phyloP scores from a whole-genome alignment of 2,113 vertebrate species.

The Channa maculata region DNA sequence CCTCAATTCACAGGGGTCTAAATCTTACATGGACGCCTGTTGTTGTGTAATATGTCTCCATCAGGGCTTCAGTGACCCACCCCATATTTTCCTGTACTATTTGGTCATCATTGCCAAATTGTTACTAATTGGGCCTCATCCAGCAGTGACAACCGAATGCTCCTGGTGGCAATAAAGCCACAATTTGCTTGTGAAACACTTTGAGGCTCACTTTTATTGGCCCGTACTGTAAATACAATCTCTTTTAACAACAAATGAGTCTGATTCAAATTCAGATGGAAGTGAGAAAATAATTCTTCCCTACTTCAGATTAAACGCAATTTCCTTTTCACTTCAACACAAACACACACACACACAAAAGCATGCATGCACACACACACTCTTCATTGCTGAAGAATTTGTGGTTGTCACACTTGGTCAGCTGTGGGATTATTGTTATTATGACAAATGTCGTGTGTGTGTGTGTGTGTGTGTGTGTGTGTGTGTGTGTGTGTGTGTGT shows the following conservation, averaged over 20 bases:
- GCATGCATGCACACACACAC: not conserved
- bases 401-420: too few species aligned
- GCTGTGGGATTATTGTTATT: too few species aligned
- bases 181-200: slow-evolving; percentile 66
- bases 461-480: not conserved
- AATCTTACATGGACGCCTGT: not conserved
- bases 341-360: not conserved
- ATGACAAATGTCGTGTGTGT: not conserved
- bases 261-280: slow-evolving; percentile 4
- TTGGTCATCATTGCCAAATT: slow-evolving; percentile 60
- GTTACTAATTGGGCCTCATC: slow-evolving; percentile 67
- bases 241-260: slow-evolving; percentile 57
- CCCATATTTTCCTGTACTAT: slow-evolving; percentile 6
- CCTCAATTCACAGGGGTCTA: too few species aligned
- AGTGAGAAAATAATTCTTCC: slow-evolving; percentile 4
- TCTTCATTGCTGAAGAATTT: not conserved
- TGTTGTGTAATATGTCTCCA: not conserved
- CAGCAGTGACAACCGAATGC: slow-evolving; percentile 65
- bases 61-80: not conserved
- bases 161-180: slow-evolving; percentile 74
- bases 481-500: not conserved
- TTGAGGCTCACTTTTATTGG: slow-evolving; percentile 58
- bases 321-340: not conserved
- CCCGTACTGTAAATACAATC: slow-evolving; percentile 64
- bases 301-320: not conserved